Percentiles rank a stretch among this genome's conserved stretches.
These are phyloP conservation scores for Grapholita molesta DNA, from an alignment of 1,140 invertebrate species.

Conservation along the genomic window DNA sequence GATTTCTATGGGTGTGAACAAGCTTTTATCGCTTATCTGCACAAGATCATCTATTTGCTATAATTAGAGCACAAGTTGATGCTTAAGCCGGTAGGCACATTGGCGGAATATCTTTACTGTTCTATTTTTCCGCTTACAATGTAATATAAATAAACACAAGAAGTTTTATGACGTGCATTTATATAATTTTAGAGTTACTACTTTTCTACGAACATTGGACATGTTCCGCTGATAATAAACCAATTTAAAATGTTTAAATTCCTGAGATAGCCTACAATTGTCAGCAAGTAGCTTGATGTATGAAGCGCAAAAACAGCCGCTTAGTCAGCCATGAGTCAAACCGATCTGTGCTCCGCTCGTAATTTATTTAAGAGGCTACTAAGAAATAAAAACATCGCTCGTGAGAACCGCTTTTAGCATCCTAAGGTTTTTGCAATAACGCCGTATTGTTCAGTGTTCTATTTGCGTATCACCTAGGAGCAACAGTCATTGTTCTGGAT, in stretches of 20 bases:
- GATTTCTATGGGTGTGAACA: not conserved
- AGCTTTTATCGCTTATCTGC: not conserved
- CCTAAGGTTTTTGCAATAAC: conserved; percentile 41
- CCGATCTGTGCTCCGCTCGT: conserved; percentile 23
- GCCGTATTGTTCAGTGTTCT: conserved; percentile 44
- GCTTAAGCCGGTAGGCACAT: not conserved
- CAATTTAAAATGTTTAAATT: not conserved
- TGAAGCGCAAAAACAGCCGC: conserved; percentile 41
- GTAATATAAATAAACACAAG: not conserved
- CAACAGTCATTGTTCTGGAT: conserved; percentile 65
- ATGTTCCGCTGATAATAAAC: not conserved
- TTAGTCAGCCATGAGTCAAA: conserved; percentile 68
- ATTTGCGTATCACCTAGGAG: conserved; percentile 57
- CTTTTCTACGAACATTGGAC: too few relatives aligned
- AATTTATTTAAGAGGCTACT: conserved; percentile 40
- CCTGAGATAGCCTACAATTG: conserved; percentile 37
- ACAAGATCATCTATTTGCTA: not conserved
- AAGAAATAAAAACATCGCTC: conserved; percentile 39
- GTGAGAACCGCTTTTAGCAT: conserved; percentile 35
- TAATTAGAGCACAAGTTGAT: not conserved
- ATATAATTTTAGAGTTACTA: too few relatives aligned
- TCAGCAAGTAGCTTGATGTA: conserved; percentile 27
- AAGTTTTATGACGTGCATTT: not conserved
- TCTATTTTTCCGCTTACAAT: too few relatives aligned
- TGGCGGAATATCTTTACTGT: too few relatives aligned